A percentile compares a stretch with the other conserved stretches of the same genome.
Conservation (phyloP, 2,113 vertebrate genomes). For the Lethenteron reissneri region DNA sequence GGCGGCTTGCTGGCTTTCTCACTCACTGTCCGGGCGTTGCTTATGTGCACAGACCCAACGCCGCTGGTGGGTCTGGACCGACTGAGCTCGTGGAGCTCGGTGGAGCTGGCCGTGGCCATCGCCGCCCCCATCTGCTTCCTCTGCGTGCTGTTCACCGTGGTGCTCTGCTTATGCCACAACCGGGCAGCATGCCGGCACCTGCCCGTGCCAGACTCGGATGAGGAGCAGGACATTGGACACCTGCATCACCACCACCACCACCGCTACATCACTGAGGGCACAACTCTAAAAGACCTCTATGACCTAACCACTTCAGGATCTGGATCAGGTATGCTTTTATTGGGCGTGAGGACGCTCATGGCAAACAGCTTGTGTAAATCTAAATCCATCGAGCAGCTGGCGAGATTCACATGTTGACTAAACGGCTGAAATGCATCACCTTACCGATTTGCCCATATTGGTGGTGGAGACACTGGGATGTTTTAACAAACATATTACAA, state of each 20-base stretch:
- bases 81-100: slow-evolving; percentile 40
- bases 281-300: slow-evolving; percentile 87
- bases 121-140: slow-evolving; percentile 77
- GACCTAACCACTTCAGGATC: slow-evolving; percentile 96
- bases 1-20: no score
- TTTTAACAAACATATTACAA: no score
- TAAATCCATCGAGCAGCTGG: no score
- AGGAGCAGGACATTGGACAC: slow-evolving; percentile 2
- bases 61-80: no score
- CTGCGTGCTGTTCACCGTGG: slow-evolving; percentile 67
- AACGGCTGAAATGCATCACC: no score
- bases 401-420: no score
- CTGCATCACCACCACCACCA: slow-evolving; percentile 5
- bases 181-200: slow-evolving; percentile 54
- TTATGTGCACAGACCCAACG: no score
- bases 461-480: no score
- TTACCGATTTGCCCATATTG: no score
- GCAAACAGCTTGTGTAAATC: no score
- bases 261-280: slow-evolving; percentile 64
- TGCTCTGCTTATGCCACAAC: slow-evolving; percentile 76
- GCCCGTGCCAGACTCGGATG: slow-evolving; percentile 5
- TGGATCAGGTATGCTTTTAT: slow-evolving; percentile 46
- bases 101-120: slow-evolving; percentile 71
- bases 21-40: no score
- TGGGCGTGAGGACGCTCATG: neutral